Percentiles rank a stretch among this genome's conserved stretches.
Evolutionary conservation across 2,888 invertebrate genomes (phyloP).

Genomic region (Mechanitis messenoides): DNA sequence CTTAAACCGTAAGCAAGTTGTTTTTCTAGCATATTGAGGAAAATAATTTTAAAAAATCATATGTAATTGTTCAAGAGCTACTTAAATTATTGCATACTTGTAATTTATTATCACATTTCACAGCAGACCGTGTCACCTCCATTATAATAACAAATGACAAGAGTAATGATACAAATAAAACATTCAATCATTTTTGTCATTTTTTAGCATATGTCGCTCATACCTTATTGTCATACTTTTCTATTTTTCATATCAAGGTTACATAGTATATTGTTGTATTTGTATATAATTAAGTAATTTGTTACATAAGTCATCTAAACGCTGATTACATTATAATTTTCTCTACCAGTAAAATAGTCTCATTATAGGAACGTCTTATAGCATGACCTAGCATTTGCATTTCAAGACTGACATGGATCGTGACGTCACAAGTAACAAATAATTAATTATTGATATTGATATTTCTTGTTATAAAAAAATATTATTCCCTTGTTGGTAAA

Average conservation of each 20-base stretch:
- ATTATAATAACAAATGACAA: background rate
- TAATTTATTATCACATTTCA: background rate
- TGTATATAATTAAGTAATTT: too few species aligned
- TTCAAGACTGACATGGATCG: background rate
- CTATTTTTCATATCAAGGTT: too few species aligned
- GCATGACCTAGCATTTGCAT: background rate
- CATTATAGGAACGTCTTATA: background rate
- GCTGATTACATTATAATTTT: too few species aligned
- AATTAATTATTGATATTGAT: conserved; percentile 20
- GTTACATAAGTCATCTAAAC: too few species aligned
- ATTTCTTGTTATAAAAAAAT: background rate
- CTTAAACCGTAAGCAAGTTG: too few species aligned
- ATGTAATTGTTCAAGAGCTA: too few species aligned
- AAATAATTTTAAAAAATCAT: too few species aligned
- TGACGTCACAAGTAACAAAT: conserved; percentile 18
- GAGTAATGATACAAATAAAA: conserved; percentile 19
- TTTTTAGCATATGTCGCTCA: conserved; percentile 19
- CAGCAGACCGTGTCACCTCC: background rate
- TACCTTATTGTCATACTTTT: too few species aligned
- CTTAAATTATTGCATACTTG: too few species aligned
- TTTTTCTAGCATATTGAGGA: too few species aligned
- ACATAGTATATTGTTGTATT: too few species aligned
- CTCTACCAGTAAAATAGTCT: background rate
- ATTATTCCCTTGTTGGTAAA: background rate
- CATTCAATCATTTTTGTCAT: conserved; percentile 26